Conservation (phyloP, 2,797 vertebrate species). For the Muscicapa striata region DNA sequence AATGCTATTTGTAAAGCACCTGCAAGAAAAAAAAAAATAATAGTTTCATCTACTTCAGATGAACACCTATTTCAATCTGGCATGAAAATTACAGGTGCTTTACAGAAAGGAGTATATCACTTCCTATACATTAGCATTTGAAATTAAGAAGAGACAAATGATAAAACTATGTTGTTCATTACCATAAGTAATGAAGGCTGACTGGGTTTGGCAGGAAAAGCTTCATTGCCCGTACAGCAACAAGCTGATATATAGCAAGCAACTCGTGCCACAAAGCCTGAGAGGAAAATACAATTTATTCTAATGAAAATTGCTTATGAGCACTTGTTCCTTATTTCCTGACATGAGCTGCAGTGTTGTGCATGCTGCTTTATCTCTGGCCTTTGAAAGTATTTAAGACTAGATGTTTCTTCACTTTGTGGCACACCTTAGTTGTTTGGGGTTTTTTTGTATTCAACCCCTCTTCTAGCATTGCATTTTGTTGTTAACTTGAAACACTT, state of each 20-base stretch:
- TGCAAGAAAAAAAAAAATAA: background rate
- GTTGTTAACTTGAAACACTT: background rate
- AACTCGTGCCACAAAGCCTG: background rate
- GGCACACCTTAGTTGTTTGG: background rate
- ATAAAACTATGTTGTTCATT: background rate
- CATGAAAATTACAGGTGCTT: background rate
- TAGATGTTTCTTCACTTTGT: background rate
- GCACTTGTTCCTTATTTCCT: background rate
- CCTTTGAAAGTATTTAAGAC: background rate
- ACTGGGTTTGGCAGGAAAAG: background rate
- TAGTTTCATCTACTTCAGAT: background rate
- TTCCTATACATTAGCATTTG: background rate
- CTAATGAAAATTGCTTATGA: background rate
- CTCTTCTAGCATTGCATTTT: background rate
- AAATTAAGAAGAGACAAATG: background rate
- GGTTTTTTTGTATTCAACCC: background rate
- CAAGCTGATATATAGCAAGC: background rate
- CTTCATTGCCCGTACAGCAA: background rate
- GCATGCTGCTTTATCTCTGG: background rate
- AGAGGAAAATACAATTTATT: background rate
- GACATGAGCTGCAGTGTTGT: background rate
- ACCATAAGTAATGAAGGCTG: background rate
- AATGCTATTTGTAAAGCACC: background rate
- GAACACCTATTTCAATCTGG: background rate
- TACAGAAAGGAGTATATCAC: background rate